phyloP scores from a whole-genome alignment of 2,888 invertebrate genomes.

The Drosophila recens region DNA sequence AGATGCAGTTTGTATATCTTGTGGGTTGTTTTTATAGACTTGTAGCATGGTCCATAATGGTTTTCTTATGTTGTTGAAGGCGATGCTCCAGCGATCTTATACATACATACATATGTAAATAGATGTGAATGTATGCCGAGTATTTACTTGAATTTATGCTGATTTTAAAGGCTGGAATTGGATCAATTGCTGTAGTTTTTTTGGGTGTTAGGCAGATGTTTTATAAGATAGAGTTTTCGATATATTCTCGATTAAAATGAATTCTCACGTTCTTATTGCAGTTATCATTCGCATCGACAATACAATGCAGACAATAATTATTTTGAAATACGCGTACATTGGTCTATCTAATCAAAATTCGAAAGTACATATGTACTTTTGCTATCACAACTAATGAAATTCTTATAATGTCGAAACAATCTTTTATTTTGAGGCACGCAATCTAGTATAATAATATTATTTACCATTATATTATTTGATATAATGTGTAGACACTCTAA shows the following conservation, averaged over 20 bases:
- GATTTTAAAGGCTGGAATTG: slow-evolving; percentile 4
- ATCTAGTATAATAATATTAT: neutral
- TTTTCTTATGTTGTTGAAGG: slow-evolving; percentile 46
- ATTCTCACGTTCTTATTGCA: neutral
- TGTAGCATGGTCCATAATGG: slow-evolving; percentile 52
- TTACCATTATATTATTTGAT: neutral
- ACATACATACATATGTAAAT: slow-evolving; percentile 24
- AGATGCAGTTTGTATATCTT: slow-evolving; percentile 62
- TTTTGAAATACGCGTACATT: neutral
- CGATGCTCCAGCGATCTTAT: slow-evolving; percentile 15
- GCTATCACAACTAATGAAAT: neutral
- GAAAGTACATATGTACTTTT: neutral
- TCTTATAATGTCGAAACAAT: neutral
- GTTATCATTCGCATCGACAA: neutral
- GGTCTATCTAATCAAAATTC: neutral
- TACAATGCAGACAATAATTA: neutral
- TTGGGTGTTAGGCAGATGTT: neutral
- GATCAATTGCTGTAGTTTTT: slow-evolving; percentile 3
- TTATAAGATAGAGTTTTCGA: neutral
- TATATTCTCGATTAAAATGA: neutral
- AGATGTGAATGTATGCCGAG: neutral
- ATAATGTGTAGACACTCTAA: neutral
- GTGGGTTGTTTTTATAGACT: slow-evolving; percentile 55
- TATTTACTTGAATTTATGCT: slow-evolving; percentile 31
- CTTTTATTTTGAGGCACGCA: neutral